phyloP scores from a whole-genome alignment of 2,797 vertebrate species.

The Psittacula derbiana region DNA sequence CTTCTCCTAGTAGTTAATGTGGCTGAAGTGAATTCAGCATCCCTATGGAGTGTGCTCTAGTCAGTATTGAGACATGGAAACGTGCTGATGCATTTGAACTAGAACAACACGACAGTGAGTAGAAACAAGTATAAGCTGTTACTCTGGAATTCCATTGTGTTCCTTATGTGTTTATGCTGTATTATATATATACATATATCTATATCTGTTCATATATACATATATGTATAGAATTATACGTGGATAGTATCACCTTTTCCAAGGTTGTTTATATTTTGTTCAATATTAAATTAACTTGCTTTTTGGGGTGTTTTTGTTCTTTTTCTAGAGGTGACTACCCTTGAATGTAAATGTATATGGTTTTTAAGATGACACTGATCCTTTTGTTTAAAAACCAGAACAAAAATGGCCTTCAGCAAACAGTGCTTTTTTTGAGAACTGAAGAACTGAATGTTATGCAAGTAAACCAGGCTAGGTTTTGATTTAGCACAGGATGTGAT shows the following conservation, averaged over 20 bases:
- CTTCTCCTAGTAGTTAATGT: not conserved
- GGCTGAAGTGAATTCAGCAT: not conserved
- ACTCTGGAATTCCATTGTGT: slow-evolving; percentile 8
- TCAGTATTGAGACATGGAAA: not conserved
- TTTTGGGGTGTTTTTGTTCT: slow-evolving; percentile 13
- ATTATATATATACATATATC: slow-evolving; percentile 69
- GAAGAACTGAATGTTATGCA: not conserved
- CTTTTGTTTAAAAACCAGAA: slow-evolving; percentile 31
- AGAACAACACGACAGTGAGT: not conserved
- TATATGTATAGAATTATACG: slow-evolving; percentile 67
- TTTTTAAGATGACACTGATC: slow-evolving; percentile 24
- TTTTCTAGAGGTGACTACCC: slow-evolving; percentile 45
- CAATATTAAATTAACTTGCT: slow-evolving; percentile 74
- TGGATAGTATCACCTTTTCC: slow-evolving; percentile 61
- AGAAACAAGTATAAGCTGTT: not conserved
- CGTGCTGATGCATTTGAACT: not conserved
- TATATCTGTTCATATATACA: slow-evolving; percentile 64
- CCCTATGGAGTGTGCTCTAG: not conserved
- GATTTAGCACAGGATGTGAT: not conserved
- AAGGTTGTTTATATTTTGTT: slow-evolving; percentile 77
- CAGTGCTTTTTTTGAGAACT: not conserved
- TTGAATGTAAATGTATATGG: slow-evolving; percentile 47
- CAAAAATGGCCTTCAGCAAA: slow-evolving; percentile 44
- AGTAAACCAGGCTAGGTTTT: slow-evolving; percentile 5
- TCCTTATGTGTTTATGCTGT: slow-evolving; percentile 63